A percentile compares a stretch with the other conserved stretches of the same genome.
These are phyloP conservation scores for Tricholaema leucomelas DNA, from an alignment of 2,113 vertebrate genomes.

Conservation along the genomic window DNA sequence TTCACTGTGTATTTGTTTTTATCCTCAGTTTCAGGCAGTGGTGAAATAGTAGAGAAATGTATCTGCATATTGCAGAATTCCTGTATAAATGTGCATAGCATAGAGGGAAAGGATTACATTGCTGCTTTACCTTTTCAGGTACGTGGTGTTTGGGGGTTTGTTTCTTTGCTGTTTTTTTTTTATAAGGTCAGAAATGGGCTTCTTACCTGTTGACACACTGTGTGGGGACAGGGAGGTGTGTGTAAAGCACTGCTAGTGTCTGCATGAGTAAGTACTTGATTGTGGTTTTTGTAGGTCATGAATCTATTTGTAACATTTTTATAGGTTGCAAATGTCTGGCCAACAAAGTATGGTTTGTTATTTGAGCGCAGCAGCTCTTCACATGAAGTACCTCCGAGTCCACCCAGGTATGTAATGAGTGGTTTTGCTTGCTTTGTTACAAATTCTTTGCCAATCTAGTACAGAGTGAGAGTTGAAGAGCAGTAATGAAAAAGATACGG, in stretches of 20 bases:
- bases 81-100: constrained; percentile 92
- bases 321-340: constrained; percentile 92
- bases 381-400: constrained; percentile 82
- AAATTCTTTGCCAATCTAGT: background rate
- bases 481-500: background rate
- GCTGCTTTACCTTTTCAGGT: constrained; percentile 96
- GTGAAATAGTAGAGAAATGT: constrained; percentile 77
- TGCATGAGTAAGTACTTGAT: background rate
- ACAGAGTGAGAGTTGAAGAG: background rate
- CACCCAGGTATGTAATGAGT: constrained; percentile 77
- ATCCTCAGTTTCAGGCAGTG: constrained; percentile 23
- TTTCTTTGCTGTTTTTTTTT: background rate
- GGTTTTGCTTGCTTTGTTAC: background rate
- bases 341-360: constrained; percentile 92
- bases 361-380: constrained; percentile 88
- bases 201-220: fast-evolving
- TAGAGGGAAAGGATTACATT: constrained; percentile 94
- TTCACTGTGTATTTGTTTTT: background rate
- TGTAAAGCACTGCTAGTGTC: background rate
- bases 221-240: background rate
- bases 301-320: background rate
- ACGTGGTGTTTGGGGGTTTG: background rate
- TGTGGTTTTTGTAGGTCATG: too few species aligned
- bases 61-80: constrained; percentile 94
- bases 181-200: too few species aligned